Conservation (phyloP, 1,140 invertebrate genomes). For the Arctopsyche grandis region DNA sequence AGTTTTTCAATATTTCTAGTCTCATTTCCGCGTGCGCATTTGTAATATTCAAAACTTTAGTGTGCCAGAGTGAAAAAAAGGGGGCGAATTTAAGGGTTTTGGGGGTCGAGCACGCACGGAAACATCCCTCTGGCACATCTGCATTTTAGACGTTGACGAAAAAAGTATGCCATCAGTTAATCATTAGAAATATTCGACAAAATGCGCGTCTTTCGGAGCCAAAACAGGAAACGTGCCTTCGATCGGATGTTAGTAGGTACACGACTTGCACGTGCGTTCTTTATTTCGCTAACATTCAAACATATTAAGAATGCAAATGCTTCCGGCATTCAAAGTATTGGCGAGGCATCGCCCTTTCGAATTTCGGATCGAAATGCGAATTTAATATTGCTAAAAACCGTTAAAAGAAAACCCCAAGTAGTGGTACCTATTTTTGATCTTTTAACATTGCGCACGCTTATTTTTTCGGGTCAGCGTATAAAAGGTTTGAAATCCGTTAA, state of each 20-base stretch:
- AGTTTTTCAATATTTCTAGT: too few species aligned
- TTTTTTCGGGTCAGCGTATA: background rate
- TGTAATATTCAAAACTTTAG: too few species aligned
- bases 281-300: too few species aligned
- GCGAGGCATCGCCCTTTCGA: too few species aligned
- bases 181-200: conserved; percentile 45
- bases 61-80: background rate
- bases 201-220: conserved; percentile 34
- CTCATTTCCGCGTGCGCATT: too few species aligned
- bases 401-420: background rate
- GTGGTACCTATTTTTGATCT: too few species aligned
- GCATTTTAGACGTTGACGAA: conserved; percentile 27
- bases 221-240: conserved; percentile 37
- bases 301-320: too few species aligned
- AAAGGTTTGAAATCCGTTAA: conserved; percentile 32
- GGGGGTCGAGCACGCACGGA: background rate
- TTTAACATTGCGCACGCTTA: background rate
- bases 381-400: background rate
- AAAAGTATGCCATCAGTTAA: conserved; percentile 44
- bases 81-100: background rate
- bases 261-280: background rate
- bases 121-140: background rate
- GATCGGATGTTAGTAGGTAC: background rate
- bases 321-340: too few species aligned
- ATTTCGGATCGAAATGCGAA: too few species aligned